Evolutionary conservation across 35 echinoderm and acorn worm species (phyloP), one percentile per base, ranked within the genome.

Genomic region (Chiridota heheva): DNA sequence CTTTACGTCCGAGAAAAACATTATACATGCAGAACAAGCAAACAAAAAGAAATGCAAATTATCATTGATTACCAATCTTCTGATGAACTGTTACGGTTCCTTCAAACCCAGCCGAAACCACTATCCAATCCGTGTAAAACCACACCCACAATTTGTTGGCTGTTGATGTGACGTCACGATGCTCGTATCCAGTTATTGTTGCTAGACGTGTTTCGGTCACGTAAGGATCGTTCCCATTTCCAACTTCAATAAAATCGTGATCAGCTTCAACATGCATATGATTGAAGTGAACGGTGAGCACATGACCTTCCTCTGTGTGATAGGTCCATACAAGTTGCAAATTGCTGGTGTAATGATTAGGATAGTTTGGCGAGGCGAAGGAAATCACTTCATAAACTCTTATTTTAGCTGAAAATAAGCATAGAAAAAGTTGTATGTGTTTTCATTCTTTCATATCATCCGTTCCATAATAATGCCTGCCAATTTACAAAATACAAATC

Each of bases 361-460:
- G 75, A 61, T 60, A 78, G 36, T 78, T 78, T 58, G 75, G 75
- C 20, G 75, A 78, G 1, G 49, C 47, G 29, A 78, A 60, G 2
- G 75, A 60, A 60, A 78, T 42, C n/a, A n/a, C n/a, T n/a, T n/a
- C n/a, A n/a, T n/a, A n/a, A n/a, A n/a, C n/a, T n/a, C n/a, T n/a
- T n/a, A n/a, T n/a, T n/a, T n/a, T n/a, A n/a, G n/a, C n/a, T n/a
- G n/a, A n/a, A n/a, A n/a, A n/a, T n/a, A n/a, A n/a, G n/a, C n/a
- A n/a, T n/a, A n/a, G n/a, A n/a, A n/a, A n/a, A n/a, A n/a, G n/a
- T n/a, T n/a, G n/a, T n/a, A n/a, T n/a, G n/a, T n/a, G n/a, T n/a
- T n/a, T n/a, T n/a, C n/a, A n/a, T n/a, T n/a, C n/a, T n/a, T n/a
- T n/a, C n/a, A n/a, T n/a, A n/a, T n/a, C n/a, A n/a, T n/a, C n/a